Evolutionary conservation across 2,113 vertebrate species (phyloP), one percentile per base, ranked within the genome.

Genomic region (Numida meleagris): DNA sequence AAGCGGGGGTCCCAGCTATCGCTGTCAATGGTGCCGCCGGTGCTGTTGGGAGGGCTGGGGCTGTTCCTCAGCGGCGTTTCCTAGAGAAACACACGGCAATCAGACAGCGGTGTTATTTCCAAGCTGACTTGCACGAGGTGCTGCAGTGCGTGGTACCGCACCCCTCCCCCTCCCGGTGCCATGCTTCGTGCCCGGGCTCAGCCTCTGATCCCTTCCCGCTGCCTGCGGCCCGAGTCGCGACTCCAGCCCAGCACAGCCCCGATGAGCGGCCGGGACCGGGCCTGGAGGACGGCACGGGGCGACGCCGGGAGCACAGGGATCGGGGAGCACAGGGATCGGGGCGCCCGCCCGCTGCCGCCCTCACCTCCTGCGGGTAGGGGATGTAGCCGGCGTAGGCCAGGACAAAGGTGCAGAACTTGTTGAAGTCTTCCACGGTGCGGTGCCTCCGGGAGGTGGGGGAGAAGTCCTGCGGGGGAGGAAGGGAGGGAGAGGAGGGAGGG

Each of bases 331-430:
- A 29, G 51, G 27, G 51, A 16, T 14, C 51, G 27, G 21, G 23
- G 23, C 48, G 24, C 24, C 48, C 48, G 14, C 51, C 51, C 51
- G 27, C 27, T 17, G 51, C 27, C 51, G 27, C 27, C 15, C 74
- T 98, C 97, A 99, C 99, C 98, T 99, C 99, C 86, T 99, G 98
- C 2, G 99, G 99, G 73, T 99, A 99, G 4, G 99, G 99, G 96
- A 99, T 99, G 97, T 99, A 99, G 7, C 99, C 99, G 9, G 99
- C 99, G 83, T 99, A 99, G 33, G 99, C 99, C 98, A 99, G 93
- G 46, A 99, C 99, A 88, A 99, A 99, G 58, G 99, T 99, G 96
- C 99, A 99, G 97, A 99, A 99, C 96, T 99, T 98, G 97, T 99
- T 99, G 96, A 99, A 99, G 96, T 99, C 99, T 85, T 99, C 99